Base-by-base conservation (phyloP, 2,113 vertebrate species). In the Neotoma lepida region DNA sequence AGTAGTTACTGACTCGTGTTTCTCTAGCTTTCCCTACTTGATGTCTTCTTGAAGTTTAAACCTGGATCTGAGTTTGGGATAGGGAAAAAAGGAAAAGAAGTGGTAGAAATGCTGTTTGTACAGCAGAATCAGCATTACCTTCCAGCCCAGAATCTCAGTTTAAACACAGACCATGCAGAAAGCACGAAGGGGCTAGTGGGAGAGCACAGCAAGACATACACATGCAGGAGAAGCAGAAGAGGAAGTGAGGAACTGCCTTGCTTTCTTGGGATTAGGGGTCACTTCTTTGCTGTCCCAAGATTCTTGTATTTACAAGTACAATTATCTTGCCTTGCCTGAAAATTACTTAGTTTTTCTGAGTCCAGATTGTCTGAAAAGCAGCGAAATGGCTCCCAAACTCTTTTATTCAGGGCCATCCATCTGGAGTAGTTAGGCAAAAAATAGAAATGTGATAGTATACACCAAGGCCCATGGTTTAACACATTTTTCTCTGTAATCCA, bases 221-320 rank as follows among this genome's bases (percentile, higher is more conserved):
- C 96, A 97, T 97, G 96, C 97, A 97, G 66, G 95, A 95, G 82
- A 96, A 93, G 96, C 95, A 92, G 86, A 88, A 96, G 97, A 13
- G 39, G 71, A 74, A 58, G 54, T 76, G 51, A 77, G 91, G 89
- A 51, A 70, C 76, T 77, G 24, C 80, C 44, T 90, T 10, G 6
- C 33, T 73, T 88, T 86, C 82, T 93, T 73, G 44, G 64, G 7
- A 51, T 86, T 35, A 87, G 84, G 84, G 56, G n/a, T 61, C 49
- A 93, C 44, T 71, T 94, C 84, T 61, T 89, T 82, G 89, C 71
- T 71, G 66, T 85, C 14, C 70, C 88, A 93, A 95, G 81, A 68
- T n/a, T 71, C 8, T 71, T n/a, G 30, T 81, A 92, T 6, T 58
- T 74, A 91, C 5, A 86, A 85, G 81, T 58, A 30, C 41, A 77